A percentile compares a stretch with the other conserved stretches of the same genome.
These are phyloP conservation scores for Masnerella sp. DNA, from an alignment of 2,888 invertebrate species.

Conservation along the genomic window DNA sequence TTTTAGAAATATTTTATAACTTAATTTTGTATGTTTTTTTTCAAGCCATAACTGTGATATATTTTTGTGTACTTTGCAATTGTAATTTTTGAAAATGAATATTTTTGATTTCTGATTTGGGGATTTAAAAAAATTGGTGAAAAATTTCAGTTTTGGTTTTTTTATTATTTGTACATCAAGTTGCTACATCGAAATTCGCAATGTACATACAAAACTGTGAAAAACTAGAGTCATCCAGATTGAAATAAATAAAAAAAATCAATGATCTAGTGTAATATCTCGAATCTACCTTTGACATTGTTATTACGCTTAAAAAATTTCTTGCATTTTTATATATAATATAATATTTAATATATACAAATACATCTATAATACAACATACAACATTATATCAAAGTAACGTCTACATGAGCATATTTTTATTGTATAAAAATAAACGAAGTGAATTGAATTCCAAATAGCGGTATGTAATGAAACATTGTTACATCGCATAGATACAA, in stretches of 20 bases:
- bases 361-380: constrained; percentile 19
- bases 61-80: constrained; percentile 19
- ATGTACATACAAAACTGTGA: constrained; percentile 28
- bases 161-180: not conserved
- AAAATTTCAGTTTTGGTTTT: not conserved
- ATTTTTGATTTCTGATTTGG: no score
- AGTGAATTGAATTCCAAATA: constrained; percentile 27
- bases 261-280: constrained; percentile 27
- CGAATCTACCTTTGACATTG: constrained; percentile 31
- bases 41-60: constrained; percentile 35
- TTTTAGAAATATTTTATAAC: not conserved
- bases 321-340: constrained; percentile 46
- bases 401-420: constrained; percentile 27
- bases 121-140: not conserved
- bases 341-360: constrained; percentile 23
- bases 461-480: constrained; percentile 42
- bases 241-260: not conserved
- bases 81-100: not conserved
- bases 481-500: constrained; percentile 35
- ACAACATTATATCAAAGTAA: constrained; percentile 33
- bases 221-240: constrained; percentile 16
- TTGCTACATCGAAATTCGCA: constrained; percentile 38
- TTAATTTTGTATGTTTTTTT: constrained; percentile 7
- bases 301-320: constrained; percentile 42
- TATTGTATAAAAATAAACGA: constrained; percentile 44